phyloP scores from a whole-genome alignment of 53 echinoderm and acorn worm species.

The Astropecten irregularis region DNA sequence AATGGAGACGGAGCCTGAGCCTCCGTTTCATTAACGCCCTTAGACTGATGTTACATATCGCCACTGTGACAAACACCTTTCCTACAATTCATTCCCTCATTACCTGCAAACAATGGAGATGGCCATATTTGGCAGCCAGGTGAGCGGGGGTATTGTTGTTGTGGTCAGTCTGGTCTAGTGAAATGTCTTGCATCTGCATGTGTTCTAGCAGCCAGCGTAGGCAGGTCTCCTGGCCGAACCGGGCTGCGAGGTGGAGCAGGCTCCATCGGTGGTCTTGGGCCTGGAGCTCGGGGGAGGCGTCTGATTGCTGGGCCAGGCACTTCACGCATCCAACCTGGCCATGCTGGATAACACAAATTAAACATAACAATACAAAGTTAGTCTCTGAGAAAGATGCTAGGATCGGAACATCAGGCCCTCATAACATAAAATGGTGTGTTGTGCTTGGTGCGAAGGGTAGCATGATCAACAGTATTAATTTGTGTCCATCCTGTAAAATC shows the following conservation, averaged over 20 bases:
- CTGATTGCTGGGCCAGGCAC: conserved; percentile 60
- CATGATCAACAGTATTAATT: no score
- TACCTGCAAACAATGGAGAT: conserved; percentile 84
- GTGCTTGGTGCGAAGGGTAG: no score
- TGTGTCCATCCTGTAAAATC: no score
- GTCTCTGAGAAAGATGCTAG: no score
- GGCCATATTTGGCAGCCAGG: conserved; percentile 78
- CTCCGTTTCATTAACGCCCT: no score
- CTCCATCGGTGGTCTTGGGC: conserved; percentile 72
- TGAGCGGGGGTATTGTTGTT: conserved; percentile 78
- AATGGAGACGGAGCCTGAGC: no score
- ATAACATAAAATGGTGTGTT: no score
- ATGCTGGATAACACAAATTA: conserved; percentile 48
- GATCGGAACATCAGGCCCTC: no score
- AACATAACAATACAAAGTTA: background rate
- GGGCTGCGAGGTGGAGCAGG: conserved; percentile 74
- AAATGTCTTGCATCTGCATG: conserved; percentile 64
- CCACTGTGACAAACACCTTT: no score
- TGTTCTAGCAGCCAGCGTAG: conserved; percentile 76
- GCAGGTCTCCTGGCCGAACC: conserved; percentile 86
- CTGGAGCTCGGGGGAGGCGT: conserved; percentile 55
- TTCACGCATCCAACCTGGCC: conserved; percentile 72
- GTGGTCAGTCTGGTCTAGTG: conserved; percentile 62
- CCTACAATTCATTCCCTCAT: no score
- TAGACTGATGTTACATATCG: no score